Base-by-base conservation (phyloP, 1,140 invertebrate genomes). In the Tetranychus cinnabarinus region DNA sequence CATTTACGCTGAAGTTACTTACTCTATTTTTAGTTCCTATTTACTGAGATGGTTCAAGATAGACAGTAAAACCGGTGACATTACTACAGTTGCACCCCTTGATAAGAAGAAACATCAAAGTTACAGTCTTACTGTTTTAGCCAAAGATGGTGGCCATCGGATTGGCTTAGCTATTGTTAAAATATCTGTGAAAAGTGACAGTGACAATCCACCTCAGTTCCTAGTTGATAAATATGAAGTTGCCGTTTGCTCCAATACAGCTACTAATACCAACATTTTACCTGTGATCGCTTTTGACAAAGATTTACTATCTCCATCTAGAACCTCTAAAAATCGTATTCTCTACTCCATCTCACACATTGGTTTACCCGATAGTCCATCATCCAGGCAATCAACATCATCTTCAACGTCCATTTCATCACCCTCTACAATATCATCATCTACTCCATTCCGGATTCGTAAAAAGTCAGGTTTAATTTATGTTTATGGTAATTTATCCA, bases 141-240 rank as follows among this genome's bases (percentile, higher is more conserved):
- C 87, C n/a, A 81, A 79, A 13, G 88, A 93, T 72, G 82, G 81
- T 56, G 88, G 88, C 52, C 84, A 85, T 5, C 78, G 81, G 69
- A 81, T 82, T 56, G 83, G 82, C 4, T 88, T 86, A 70, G 77
- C 85, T 2, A 80, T 78, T 7, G 82, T 95, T 23, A 74, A 79
- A 36, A 81, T 95, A n/a, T 80, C 77, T 56, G 80, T 96, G 10
- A 73, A 85, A 45, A 90, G 95, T 73, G 82, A 82, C 23, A 95
- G 95, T 73, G 91, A 95, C 74, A 77, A 95, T 45, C 88, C 81
- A 72, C 91, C 91, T 5, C 72, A 93, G 2, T 96, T 96, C 72
- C 85, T 87, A 70, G 84, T 84, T 10, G 50, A 58, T 10, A 60
- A 61, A 10, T 96, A 96, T 72, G 82, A 84, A 65, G 81, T 82